A percentile compares a stretch with the other conserved stretches of the same genome.
Evolutionary conservation across 2,888 invertebrate genomes (phyloP).

Genomic region (Drepanosiphum platanoidis): DNA sequence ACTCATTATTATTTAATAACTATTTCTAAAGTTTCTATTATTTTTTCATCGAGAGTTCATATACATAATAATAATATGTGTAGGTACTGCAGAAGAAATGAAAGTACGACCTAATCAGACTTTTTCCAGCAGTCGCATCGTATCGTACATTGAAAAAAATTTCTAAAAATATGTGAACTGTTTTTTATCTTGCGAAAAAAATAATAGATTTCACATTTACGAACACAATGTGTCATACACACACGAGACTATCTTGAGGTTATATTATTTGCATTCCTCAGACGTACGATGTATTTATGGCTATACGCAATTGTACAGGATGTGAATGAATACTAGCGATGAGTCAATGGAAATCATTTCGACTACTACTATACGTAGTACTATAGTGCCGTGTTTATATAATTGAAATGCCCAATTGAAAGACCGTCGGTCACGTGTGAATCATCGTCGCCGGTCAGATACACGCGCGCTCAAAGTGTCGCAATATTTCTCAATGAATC

Average conservation of each 20-base stretch:
- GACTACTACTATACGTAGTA: no score
- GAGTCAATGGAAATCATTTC: conserved; percentile 48
- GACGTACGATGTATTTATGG: background rate
- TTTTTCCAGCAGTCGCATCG: no score
- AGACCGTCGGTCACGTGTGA: conserved; percentile 23
- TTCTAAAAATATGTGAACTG: conserved; percentile 11
- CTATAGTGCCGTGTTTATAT: background rate
- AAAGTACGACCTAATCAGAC: no score
- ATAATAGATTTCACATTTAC: conserved; percentile 32
- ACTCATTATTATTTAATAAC: no score
- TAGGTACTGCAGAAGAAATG: no score
- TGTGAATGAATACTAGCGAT: conserved; percentile 21
- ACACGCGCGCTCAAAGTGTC: background rate
- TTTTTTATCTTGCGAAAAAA: conserved; percentile 20
- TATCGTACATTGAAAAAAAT: background rate
- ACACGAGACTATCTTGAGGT: conserved; percentile 24
- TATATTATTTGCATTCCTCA: conserved; percentile 44
- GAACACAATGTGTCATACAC: conserved; percentile 27
- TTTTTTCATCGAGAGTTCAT: no score
- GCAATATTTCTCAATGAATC: conserved; percentile 19
- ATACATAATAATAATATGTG: no score
- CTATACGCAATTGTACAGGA: background rate
- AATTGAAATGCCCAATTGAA: conserved; percentile 24
- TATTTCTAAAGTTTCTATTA: no score
- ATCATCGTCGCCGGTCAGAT: conserved; percentile 10